Evolutionary conservation across 2,797 vertebrate genomes (phyloP).

Genomic region (Lutjanus campechanus): DNA sequence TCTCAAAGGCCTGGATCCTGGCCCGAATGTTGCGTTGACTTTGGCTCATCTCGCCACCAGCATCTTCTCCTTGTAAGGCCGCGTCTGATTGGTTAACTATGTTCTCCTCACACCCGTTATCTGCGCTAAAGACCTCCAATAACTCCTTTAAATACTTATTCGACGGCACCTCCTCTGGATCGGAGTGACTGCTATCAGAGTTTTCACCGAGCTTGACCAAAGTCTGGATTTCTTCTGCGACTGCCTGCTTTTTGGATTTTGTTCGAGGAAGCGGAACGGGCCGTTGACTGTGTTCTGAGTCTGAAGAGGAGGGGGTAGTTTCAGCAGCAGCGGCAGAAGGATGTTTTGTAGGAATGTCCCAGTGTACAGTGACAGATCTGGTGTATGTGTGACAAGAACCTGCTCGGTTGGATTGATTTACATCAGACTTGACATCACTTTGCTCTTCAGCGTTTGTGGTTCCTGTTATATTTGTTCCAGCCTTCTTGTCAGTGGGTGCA

Average conservation of each 20-base stretch:
- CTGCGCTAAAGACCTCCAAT: constrained; percentile 72
- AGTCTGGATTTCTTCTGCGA: constrained; percentile 77
- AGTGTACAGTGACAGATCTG: constrained; percentile 73
- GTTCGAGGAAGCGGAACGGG: constrained; percentile 93
- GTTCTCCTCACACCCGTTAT: constrained; percentile 40
- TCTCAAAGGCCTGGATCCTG: constrained; percentile 94
- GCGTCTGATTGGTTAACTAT: constrained; percentile 33
- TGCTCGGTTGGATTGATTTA: constrained; percentile 15
- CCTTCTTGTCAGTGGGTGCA: neutral
- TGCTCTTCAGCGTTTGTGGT: constrained; percentile 23
- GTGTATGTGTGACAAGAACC: constrained; percentile 23
- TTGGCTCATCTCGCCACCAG: constrained; percentile 86
- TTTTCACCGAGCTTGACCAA: constrained; percentile 68
- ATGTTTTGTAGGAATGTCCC: constrained; percentile 42
- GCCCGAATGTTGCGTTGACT: constrained; percentile 89
- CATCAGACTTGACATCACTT: constrained; percentile 27
- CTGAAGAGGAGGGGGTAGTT: constrained; percentile 64
- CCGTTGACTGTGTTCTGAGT: constrained; percentile 67
- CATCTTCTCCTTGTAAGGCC: constrained; percentile 59
- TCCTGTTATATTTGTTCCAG: constrained; percentile 1
- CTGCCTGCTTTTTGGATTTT: constrained; percentile 86
- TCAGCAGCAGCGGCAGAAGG: constrained; percentile 39
- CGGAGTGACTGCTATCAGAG: constrained; percentile 20
- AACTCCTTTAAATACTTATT: constrained; percentile 78
- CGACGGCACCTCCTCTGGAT: constrained; percentile 30